Base-by-base conservation (phyloP, 2,888 invertebrate genomes). In the Cerastis rubricosa region DNA sequence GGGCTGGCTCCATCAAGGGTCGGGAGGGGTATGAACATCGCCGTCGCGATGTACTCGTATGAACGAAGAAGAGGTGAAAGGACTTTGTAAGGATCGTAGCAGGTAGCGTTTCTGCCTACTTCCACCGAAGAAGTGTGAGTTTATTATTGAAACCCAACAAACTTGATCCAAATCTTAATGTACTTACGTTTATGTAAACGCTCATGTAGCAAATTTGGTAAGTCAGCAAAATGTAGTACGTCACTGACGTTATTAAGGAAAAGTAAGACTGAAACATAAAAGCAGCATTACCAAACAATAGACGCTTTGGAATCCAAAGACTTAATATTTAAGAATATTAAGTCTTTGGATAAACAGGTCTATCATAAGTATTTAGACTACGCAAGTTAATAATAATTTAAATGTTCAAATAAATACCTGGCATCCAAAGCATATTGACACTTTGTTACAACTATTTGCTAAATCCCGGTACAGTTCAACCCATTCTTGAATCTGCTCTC, bases 381-480 rank as follows among this genome's bases (percentile, higher is more conserved):
- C 29, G 29, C 9, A 59, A 29, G 0, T 1, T 8, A 25, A 14
- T 54, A 25, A 6, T 4, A 59, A 29, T 17, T 59, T 29, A 17
- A 17, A 59, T 29, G 43, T 45, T 22, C 25, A 57, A 61, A 59
- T 29, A 54, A 22, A 14, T 64, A 75, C 74, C 65, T 75, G 78
- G 11, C 49, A 43, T 51, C 74, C 67, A 67, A 66, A 75, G 19
- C 78, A 75, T 19, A 67, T 8, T 29, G 49, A n/a, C 3, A 75
- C 43, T 51, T 75, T 78, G 1, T 29, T 49, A 51, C 49, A 75
- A 19, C 74, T 51, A 17, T 51, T 43, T 22, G 29, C 66, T 66
- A 75, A 77, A 51, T 78, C 74, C 0, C 43, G 66, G 66, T 75
- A 75, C n/a, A 78, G 11, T 66, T 78, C 78, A 45, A 75, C 66